These are phyloP conservation scores for Drosophila kurseongensis DNA, from an alignment of 1,140 invertebrate genomes.

Conservation along the genomic window DNA sequence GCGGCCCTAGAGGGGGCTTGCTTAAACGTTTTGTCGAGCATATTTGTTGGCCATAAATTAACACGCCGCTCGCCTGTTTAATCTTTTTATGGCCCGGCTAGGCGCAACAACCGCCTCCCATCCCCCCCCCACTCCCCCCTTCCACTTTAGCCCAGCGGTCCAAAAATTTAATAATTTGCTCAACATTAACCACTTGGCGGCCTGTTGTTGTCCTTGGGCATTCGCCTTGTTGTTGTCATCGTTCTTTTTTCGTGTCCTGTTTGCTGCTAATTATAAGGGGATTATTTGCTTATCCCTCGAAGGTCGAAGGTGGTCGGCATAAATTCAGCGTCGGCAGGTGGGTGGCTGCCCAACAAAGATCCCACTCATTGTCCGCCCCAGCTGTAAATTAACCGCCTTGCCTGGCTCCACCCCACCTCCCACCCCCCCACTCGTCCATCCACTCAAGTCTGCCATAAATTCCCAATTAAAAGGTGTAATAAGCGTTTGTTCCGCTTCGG, in stretches of 20 bases:
- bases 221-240: slow-evolving; percentile 39
- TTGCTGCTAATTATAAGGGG: slow-evolving; percentile 70
- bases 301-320: slow-evolving; percentile 50
- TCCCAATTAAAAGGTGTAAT: slow-evolving; percentile 72
- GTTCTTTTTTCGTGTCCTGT: slow-evolving; percentile 40
- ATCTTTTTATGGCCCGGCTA: slow-evolving; percentile 66
- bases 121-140: neutral
- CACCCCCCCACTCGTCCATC: neutral
- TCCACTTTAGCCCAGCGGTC: neutral
- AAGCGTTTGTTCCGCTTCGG: slow-evolving; percentile 64
- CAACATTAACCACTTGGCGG: slow-evolving; percentile 72
- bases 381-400: slow-evolving; percentile 53
- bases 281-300: slow-evolving; percentile 69
- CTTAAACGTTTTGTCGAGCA: slow-evolving; percentile 64
- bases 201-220: slow-evolving; percentile 8
- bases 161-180: slow-evolving; percentile 73
- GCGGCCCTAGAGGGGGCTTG: slow-evolving; percentile 2
- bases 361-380: neutral
- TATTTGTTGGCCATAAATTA: slow-evolving; percentile 75
- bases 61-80: slow-evolving; percentile 68
- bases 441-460: slow-evolving; percentile 50
- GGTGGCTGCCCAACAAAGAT: no score
- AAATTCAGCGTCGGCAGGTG: slow-evolving; percentile 26
- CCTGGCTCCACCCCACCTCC: no score
- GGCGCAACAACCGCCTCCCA: neutral